A percentile compares a stretch with the other conserved stretches of the same genome.
phyloP scores from a whole-genome alignment of 2,888 invertebrate species.

The Spodoptera littoralis region DNA sequence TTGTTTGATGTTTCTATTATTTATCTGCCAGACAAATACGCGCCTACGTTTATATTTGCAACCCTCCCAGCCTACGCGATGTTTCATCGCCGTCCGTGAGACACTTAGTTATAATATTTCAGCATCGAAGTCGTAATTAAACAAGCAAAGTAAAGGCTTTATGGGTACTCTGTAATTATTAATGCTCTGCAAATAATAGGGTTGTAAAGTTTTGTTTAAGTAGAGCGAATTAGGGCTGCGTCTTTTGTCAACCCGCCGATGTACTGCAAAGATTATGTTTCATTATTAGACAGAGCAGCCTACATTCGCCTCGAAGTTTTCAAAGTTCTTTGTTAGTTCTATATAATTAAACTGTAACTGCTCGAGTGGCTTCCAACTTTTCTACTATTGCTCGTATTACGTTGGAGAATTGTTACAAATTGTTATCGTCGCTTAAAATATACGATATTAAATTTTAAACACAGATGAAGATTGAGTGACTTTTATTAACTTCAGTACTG shows the following conservation, averaged over 20 bases:
- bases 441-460: too few relatives aligned
- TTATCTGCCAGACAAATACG: background rate
- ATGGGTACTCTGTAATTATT: constrained; percentile 50
- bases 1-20: background rate
- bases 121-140: constrained; percentile 58
- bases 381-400: too few relatives aligned
- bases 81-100: constrained; percentile 24
- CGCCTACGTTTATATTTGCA: background rate
- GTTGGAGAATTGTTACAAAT: too few relatives aligned
- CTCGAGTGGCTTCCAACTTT: too few relatives aligned
- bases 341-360: background rate
- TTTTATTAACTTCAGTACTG: too few relatives aligned
- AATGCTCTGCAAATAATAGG: constrained; percentile 50
- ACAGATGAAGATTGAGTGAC: too few relatives aligned
- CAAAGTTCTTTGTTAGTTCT: constrained; percentile 22
- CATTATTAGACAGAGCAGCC: constrained; percentile 26
- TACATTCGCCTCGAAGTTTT: constrained; percentile 6
- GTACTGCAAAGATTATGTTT: constrained; percentile 29
- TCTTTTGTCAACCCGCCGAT: constrained; percentile 27
- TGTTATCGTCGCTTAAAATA: too few relatives aligned
- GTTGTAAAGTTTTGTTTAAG: constrained; percentile 38
- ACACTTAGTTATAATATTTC: constrained; percentile 58
- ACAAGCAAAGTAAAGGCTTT: constrained; percentile 49
- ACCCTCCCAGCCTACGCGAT: constrained; percentile 15
- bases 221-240: constrained; percentile 16